Percentiles rank a stretch among this genome's conserved stretches.
phyloP scores from a whole-genome alignment of 2,888 invertebrate species.

The Hipparchia sbordonii region DNA sequence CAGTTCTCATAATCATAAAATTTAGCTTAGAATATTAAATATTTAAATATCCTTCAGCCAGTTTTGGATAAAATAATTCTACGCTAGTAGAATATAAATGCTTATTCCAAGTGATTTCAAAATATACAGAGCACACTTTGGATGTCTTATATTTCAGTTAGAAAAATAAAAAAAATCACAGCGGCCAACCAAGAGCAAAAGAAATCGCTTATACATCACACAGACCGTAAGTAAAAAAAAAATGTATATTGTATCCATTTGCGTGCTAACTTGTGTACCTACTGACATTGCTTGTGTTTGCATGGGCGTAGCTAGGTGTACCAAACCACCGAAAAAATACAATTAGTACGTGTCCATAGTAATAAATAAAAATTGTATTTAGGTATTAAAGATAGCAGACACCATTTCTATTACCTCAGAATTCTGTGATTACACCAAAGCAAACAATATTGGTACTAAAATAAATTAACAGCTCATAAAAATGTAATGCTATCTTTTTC shows the following conservation, averaged over 20 bases:
- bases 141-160: neutral
- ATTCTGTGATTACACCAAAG: no score
- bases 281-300: constrained; percentile 37
- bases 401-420: no score
- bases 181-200: constrained; percentile 36
- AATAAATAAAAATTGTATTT: neutral
- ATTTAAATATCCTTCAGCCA: neutral
- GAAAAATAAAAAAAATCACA: constrained; percentile 8
- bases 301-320: neutral
- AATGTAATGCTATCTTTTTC: no score
- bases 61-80: neutral
- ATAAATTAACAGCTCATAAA: no score
- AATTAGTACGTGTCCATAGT: no score
- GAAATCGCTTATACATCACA: constrained; percentile 70
- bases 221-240: constrained; percentile 54
- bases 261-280: constrained; percentile 58
- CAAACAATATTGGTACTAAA: no score
- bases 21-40: neutral
- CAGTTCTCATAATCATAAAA: neutral
- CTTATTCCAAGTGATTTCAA: neutral
- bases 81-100: neutral
- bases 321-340: neutral
- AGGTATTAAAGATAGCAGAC: no score
- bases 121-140: neutral
- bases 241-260: constrained; percentile 56